Conservation (phyloP, 2,797 vertebrate species). For the Xenops minutus region DNA sequence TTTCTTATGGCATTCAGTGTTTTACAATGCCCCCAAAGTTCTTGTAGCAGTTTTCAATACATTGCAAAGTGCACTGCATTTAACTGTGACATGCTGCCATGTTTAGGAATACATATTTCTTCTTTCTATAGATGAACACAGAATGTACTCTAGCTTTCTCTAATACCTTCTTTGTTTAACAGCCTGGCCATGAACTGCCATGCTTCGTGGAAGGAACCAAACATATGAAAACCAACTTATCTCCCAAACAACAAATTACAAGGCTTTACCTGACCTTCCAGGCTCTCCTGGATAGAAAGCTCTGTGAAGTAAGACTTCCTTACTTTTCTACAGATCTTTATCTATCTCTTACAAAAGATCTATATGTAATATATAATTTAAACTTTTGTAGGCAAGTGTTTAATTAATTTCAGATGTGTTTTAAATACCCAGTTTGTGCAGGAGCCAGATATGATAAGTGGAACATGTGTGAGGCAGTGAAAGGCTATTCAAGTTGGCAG, state of each 20-base stretch:
- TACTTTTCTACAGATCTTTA: not conserved
- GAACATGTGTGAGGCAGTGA: not conserved
- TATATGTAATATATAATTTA: not conserved
- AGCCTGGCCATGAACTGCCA: conserved; percentile 28
- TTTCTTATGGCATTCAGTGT: not conserved
- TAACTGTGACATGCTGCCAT: not conserved
- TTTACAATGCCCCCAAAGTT: not conserved
- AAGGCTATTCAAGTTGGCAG: not conserved
- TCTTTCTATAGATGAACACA: not conserved
- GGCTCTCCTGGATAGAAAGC: not conserved
- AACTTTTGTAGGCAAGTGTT: not conserved
- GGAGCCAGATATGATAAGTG: not conserved
- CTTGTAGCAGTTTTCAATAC: not conserved
- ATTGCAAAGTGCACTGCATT: fast-evolving
- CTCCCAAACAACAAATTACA: fast-evolving
- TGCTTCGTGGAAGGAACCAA: conserved; percentile 51
- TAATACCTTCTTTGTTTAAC: not conserved
- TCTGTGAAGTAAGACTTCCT: conserved; percentile 29
- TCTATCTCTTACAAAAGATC: not conserved
- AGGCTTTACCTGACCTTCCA: not conserved
- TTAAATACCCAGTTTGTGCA: not conserved
- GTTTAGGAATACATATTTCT: not conserved
- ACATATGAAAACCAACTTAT: not conserved
- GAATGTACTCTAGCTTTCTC: not conserved
- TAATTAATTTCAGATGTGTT: not conserved